phyloP scores from a whole-genome alignment of 2,888 invertebrate genomes.

The Incurvaria masculella region DNA sequence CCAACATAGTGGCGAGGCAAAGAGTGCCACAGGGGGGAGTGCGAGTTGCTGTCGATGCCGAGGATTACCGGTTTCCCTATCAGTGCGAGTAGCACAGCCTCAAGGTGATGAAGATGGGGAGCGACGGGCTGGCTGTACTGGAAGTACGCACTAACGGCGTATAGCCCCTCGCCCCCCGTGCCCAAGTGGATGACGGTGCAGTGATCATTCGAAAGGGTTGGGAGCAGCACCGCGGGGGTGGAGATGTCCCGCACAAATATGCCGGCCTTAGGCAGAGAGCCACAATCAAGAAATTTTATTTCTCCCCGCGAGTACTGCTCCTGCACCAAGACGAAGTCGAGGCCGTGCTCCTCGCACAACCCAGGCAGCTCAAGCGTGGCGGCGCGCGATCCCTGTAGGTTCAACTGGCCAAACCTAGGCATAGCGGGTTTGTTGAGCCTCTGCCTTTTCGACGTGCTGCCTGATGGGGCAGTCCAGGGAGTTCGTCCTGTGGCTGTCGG shows the following conservation, averaged over 20 bases:
- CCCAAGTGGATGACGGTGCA: background rate
- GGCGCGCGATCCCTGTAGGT: background rate
- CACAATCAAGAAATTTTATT: background rate
- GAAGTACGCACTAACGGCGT: background rate
- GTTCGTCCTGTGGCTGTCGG: no score
- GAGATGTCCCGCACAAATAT: background rate
- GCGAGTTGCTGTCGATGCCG: background rate
- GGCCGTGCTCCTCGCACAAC: background rate
- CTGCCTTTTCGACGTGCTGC: no score
- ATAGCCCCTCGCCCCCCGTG: background rate
- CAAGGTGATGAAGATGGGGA: background rate
- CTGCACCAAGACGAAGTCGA: background rate
- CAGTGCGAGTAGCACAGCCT: background rate
- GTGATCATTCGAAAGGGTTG: background rate
- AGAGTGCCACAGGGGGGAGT: background rate
- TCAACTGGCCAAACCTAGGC: background rate
- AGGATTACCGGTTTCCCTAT: background rate
- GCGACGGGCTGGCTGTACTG: background rate
- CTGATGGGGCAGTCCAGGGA: no score
- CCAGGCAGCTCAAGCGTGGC: background rate
- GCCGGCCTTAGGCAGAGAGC: conserved; percentile 7
- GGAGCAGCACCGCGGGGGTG: background rate
- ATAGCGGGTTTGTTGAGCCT: background rate
- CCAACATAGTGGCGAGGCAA: background rate
- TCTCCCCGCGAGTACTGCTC: background rate